phyloP scores from a whole-genome alignment of 2,888 invertebrate genomes.

The Unio delphinus region DNA sequence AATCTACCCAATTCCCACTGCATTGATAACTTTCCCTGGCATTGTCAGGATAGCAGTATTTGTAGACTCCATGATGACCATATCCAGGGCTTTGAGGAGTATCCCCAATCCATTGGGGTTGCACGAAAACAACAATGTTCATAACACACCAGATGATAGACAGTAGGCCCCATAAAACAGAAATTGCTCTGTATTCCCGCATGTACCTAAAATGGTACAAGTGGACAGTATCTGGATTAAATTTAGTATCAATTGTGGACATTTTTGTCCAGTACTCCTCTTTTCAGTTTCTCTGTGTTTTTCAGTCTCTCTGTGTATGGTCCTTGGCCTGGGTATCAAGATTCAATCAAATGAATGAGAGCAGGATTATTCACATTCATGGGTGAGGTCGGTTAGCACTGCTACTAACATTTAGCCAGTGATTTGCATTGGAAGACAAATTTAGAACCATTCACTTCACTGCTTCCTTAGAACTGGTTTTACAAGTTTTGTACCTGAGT shows the following conservation, averaged over 20 bases:
- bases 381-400: conserved; percentile 27
- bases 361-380: conserved; percentile 14
- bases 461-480: conserved; percentile 15
- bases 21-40: conserved; percentile 74
- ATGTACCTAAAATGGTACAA: conserved; percentile 68
- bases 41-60: conserved; percentile 78
- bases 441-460: too few relatives aligned
- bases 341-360: conserved; percentile 16
- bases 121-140: conserved; percentile 93
- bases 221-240: conserved; percentile 57
- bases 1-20: conserved; percentile 80
- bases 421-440: too few relatives aligned
- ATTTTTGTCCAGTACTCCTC: conserved; percentile 13
- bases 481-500: conserved; percentile 16
- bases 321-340: conserved; percentile 6
- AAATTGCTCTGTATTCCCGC: conserved; percentile 81
- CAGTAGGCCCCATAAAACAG: conserved; percentile 97
- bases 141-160: conserved; percentile 98
- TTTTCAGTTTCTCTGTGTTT: too few relatives aligned
- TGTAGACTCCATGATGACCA: conserved; percentile 94
- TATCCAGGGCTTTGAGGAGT: conserved; percentile 76
- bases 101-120: conserved; percentile 78
- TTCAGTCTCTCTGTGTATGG: too few relatives aligned
- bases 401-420: too few relatives aligned
- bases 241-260: conserved; percentile 42